These are phyloP conservation scores for Peromyscus maniculatus DNA, from an alignment of 2,113 vertebrate genomes.

Conservation along the genomic window DNA sequence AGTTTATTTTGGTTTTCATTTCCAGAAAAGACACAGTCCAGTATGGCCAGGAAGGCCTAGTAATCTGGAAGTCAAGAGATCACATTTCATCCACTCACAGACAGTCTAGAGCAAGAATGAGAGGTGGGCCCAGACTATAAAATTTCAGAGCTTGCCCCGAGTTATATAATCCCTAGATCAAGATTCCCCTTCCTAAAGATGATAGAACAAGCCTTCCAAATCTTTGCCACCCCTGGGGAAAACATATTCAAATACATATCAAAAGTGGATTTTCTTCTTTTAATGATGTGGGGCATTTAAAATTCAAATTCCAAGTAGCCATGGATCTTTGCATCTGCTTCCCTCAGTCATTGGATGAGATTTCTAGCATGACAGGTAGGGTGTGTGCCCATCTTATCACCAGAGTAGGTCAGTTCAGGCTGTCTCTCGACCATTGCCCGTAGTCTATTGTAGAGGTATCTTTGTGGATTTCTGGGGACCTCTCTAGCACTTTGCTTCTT, in stretches of 20 bases:
- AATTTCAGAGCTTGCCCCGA: background rate
- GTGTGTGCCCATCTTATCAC: no score
- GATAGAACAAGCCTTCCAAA: background rate
- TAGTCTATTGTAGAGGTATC: no score
- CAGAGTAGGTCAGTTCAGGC: no score
- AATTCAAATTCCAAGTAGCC: background rate
- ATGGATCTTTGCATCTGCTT: no score
- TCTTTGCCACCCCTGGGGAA: background rate
- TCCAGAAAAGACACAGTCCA: background rate
- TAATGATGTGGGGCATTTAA: background rate
- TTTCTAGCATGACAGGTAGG: no score
- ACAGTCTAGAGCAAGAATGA: background rate
- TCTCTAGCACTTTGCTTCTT: no score
- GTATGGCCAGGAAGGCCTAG: background rate
- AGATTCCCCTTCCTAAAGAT: fast-evolving
- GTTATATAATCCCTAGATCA: background rate
- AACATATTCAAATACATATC: background rate
- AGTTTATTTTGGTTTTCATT: background rate
- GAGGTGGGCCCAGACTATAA: background rate
- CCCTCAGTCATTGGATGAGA: no score
- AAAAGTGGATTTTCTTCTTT: background rate
- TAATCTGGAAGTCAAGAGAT: background rate
- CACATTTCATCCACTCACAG: background rate
- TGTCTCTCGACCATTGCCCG: no score
- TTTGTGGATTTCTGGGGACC: no score